Conservation (phyloP, 1,140 invertebrate genomes). For the Aphelenchoides fujianensis region DNA sequence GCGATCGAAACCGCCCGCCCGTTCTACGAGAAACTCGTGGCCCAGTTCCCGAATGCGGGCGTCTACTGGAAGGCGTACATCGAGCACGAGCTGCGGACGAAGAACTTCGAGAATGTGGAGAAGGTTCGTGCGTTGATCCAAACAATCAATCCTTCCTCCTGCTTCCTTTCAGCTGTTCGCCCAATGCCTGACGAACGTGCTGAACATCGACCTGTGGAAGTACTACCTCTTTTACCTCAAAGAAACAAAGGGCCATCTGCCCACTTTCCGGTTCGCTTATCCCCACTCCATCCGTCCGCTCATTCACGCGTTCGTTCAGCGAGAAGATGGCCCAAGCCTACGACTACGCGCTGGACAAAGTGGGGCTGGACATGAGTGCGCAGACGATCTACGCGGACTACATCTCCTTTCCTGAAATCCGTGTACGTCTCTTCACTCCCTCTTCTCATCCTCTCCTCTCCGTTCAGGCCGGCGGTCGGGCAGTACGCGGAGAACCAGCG, state of each 20-base stretch:
- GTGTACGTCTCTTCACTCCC: slow-evolving; percentile 68
- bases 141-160: slow-evolving; percentile 25
- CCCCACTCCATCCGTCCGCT: slow-evolving; percentile 2
- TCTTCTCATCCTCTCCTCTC: slow-evolving; percentile 32
- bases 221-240: slow-evolving; percentile 92
- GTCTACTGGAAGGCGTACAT: slow-evolving; percentile 99
- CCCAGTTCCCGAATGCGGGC: slow-evolving; percentile 88
- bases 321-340: slow-evolving; percentile 99
- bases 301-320: slow-evolving; percentile 70
- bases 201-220: slow-evolving; percentile 98
- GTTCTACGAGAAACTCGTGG: slow-evolving; percentile 87
- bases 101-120: slow-evolving; percentile 95
- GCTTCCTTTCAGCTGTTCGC: slow-evolving; percentile 79
- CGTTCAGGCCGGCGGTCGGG: slow-evolving; percentile 78
- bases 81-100: slow-evolving; percentile 89
- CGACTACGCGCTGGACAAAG: slow-evolving; percentile 97
- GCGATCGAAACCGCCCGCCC: slow-evolving; percentile 83
- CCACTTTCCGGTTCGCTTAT: slow-evolving; percentile 63
- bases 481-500: slow-evolving; percentile 99
- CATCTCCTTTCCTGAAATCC: slow-evolving; percentile 89
- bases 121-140: slow-evolving; percentile 73
- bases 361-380: slow-evolving; percentile 81
- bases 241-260: slow-evolving; percentile 59
- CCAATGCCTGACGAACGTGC: slow-evolving; percentile 86
- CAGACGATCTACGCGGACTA: slow-evolving; percentile 72